Percentiles rank a stretch among this genome's conserved stretches.
phyloP scores from a whole-genome alignment of 1,140 invertebrate species.

The Pomacea maculata region DNA sequence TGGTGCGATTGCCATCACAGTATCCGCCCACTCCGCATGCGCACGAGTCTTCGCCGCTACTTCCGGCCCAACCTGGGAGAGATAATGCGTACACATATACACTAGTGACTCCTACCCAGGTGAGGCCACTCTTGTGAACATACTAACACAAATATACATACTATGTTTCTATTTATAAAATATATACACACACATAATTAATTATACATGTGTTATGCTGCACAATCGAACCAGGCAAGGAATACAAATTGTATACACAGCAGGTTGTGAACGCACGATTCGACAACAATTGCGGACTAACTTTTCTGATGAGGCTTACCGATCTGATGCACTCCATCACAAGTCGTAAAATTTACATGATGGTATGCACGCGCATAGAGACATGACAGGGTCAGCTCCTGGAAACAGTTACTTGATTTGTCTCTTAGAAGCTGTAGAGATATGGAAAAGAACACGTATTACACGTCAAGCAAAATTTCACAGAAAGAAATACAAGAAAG shows the following conservation, averaged over 20 bases:
- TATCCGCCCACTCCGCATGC: slow-evolving; percentile 43
- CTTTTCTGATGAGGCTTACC: slow-evolving; percentile 3
- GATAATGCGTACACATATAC: not conserved
- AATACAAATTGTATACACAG: not conserved
- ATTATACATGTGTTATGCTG: not conserved
- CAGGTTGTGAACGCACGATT: not conserved
- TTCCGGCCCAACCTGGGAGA: slow-evolving; percentile 42
- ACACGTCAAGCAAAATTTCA: too few relatives aligned
- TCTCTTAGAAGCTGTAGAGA: slow-evolving; percentile 20
- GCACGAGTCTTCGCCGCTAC: slow-evolving; percentile 37
- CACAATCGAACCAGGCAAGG: not conserved
- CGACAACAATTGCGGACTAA: not conserved
- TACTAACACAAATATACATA: not conserved
- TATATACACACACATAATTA: not conserved
- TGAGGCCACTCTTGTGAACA: not conserved
- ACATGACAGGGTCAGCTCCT: slow-evolving; percentile 34
- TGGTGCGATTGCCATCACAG: slow-evolving; percentile 25
- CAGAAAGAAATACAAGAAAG: not conserved
- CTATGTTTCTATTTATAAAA: too few relatives aligned
- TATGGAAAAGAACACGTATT: too few relatives aligned
- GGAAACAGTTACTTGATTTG: slow-evolving; percentile 30
- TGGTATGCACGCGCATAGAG: slow-evolving; percentile 34
- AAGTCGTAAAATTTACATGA: slow-evolving; percentile 34
- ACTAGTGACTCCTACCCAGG: not conserved
- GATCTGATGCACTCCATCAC: slow-evolving; percentile 32